These are phyloP conservation scores for Stenoptilia bipunctidactyla DNA, from an alignment of 2,888 invertebrate genomes.

Conservation along the genomic window DNA sequence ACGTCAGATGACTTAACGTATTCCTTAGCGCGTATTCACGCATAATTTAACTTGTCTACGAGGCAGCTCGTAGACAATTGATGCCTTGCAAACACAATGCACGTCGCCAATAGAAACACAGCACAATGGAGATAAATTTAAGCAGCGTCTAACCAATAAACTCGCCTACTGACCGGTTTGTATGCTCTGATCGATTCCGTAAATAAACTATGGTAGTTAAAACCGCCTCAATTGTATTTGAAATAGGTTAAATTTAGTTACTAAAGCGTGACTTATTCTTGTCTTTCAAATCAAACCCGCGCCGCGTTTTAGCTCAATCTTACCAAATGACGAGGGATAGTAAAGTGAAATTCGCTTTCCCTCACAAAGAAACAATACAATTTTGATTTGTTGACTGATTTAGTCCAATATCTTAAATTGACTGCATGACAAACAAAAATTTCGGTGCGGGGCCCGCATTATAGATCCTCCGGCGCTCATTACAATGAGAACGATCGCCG, in stretches of 20 bases:
- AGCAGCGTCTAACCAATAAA: constrained; percentile 14
- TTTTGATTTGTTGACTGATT: no score
- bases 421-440: no score
- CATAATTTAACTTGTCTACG: neutral
- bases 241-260: no score
- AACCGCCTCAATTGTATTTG: constrained; percentile 17
- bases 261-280: no score
- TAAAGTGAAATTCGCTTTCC: no score
- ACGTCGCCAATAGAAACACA: neutral
- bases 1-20: neutral
- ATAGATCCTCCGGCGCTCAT: constrained; percentile 29
- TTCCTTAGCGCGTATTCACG: constrained; percentile 1
- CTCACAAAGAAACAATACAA: no score
- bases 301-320: no score
- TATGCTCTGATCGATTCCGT: constrained; percentile 21
- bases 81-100: neutral
- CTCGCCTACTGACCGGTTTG: constrained; percentile 26
- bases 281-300: no score
- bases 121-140: constrained; percentile 1
- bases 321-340: no score
- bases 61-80: neutral
- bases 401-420: no score
- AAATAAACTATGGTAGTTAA: neutral
- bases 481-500: constrained; percentile 39
- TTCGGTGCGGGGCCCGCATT: constrained; percentile 15